Percentiles rank a stretch among this genome's conserved stretches.
Evolutionary conservation across 2,113 vertebrate genomes (phyloP).

Genomic region (Procavia capensis): DNA sequence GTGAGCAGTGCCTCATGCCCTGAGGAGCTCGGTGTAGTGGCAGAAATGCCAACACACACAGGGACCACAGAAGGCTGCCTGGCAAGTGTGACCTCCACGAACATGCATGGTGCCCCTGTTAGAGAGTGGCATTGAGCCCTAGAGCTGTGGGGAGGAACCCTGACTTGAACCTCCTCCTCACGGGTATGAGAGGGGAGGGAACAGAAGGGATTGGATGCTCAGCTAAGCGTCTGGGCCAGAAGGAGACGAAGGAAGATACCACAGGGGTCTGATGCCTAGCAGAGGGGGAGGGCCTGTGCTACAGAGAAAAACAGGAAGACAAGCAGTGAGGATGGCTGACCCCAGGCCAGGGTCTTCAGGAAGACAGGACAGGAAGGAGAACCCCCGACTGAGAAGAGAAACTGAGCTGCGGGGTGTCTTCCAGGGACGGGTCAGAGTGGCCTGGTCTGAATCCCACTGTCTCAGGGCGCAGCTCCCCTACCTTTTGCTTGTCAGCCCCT

Average conservation of each 20-base stretch:
- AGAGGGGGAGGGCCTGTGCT: too few relatives aligned
- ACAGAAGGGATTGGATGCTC: too few relatives aligned
- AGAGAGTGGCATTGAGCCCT: not conserved
- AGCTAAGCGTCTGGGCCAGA: not conserved
- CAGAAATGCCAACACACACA: slow-evolving; percentile 20
- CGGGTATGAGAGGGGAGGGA: not conserved
- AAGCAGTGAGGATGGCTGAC: not conserved
- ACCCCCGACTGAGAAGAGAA: not conserved
- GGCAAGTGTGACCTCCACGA: not conserved
- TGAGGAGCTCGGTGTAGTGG: not conserved
- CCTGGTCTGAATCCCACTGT: not conserved
- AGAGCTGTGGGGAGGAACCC: not conserved
- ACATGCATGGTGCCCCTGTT: not conserved
- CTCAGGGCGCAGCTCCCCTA: not conserved
- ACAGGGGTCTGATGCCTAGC: not conserved
- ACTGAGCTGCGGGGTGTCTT: not conserved
- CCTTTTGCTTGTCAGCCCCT: not conserved
- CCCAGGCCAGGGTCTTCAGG: not conserved
- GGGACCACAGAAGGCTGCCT: not conserved
- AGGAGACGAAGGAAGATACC: not conserved
- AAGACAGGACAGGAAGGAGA: not conserved
- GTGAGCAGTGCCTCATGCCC: slow-evolving; percentile 28
- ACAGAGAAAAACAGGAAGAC: not conserved
- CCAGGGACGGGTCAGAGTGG: not conserved
- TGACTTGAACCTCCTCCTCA: not conserved